Evolutionary conservation across 2,888 invertebrate genomes (phyloP).

Genomic region (Monochamus alternatus): DNA sequence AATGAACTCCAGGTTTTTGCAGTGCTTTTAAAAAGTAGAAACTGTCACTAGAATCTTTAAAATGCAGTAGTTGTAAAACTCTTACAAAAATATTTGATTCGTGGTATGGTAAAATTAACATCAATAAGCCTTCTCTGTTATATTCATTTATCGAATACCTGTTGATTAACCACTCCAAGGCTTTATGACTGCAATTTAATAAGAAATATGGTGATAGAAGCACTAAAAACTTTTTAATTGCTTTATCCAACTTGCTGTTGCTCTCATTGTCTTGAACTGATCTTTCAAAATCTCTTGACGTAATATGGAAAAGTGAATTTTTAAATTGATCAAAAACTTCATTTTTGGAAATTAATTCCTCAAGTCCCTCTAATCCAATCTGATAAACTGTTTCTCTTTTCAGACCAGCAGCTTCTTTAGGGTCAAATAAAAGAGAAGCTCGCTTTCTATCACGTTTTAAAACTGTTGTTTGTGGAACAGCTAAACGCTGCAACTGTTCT

Average conservation of each 20-base stretch:
- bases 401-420: slow-evolving; percentile 90
- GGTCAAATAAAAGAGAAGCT: slow-evolving; percentile 90
- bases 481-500: slow-evolving; percentile 83
- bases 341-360: slow-evolving; percentile 85
- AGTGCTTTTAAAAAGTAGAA: slow-evolving; percentile 86
- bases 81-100: slow-evolving; percentile 91
- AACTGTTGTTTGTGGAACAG: slow-evolving; percentile 82
- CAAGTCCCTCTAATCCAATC: slow-evolving; percentile 89
- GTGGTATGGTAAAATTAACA: slow-evolving; percentile 92
- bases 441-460: slow-evolving; percentile 80
- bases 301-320: slow-evolving; percentile 82
- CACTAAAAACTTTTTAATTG: slow-evolving; percentile 85
- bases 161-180: slow-evolving; percentile 95
- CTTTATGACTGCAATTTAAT: slow-evolving; percentile 88
- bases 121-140: slow-evolving; percentile 86
- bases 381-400: slow-evolving; percentile 89
- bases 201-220: slow-evolving; percentile 92
- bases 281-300: slow-evolving; percentile 86
- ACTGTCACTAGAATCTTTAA: slow-evolving; percentile 75
- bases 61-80: slow-evolving; percentile 83
- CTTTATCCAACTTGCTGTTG: slow-evolving; percentile 83
- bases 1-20: slow-evolving; percentile 82
- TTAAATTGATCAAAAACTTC: slow-evolving; percentile 82
- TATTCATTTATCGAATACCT: slow-evolving; percentile 92
- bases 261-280: slow-evolving; percentile 82